Evolutionary conservation across 1,140 invertebrate genomes (phyloP).

Genomic region (Ylistrum balloti): DNA sequence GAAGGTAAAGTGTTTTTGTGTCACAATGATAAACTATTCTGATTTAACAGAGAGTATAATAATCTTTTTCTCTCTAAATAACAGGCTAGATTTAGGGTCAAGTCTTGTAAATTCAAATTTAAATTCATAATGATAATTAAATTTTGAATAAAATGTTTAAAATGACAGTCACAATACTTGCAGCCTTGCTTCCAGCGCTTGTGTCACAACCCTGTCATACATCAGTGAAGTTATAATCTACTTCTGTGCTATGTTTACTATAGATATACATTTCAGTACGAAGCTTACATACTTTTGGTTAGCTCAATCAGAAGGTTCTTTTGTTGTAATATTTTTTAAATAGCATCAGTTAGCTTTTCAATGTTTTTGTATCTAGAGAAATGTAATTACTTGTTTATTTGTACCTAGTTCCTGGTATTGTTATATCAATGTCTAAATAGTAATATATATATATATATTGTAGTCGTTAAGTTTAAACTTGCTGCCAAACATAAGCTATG

Average conservation of each 20-base stretch:
- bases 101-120: background rate
- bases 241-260: background rate
- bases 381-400: background rate
- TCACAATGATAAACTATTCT: background rate
- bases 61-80: background rate
- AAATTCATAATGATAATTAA: background rate
- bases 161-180: background rate
- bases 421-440: too few relatives aligned
- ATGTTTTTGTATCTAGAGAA: background rate
- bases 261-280: background rate
- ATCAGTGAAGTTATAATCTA: background rate
- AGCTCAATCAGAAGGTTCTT: background rate
- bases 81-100: too few relatives aligned
- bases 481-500: background rate
- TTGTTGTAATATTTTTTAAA: too few relatives aligned
- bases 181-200: background rate
- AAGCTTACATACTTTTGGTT: background rate
- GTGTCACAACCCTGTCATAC: background rate
- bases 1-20: background rate
- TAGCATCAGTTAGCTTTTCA: background rate
- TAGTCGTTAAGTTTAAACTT: background rate
- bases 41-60: background rate
- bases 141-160: background rate
- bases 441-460: too few relatives aligned
- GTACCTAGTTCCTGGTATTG: too few relatives aligned